These are phyloP conservation scores for Spizaetus ornatus DNA, from an alignment of 2,113 vertebrate species.

Conservation along the genomic window DNA sequence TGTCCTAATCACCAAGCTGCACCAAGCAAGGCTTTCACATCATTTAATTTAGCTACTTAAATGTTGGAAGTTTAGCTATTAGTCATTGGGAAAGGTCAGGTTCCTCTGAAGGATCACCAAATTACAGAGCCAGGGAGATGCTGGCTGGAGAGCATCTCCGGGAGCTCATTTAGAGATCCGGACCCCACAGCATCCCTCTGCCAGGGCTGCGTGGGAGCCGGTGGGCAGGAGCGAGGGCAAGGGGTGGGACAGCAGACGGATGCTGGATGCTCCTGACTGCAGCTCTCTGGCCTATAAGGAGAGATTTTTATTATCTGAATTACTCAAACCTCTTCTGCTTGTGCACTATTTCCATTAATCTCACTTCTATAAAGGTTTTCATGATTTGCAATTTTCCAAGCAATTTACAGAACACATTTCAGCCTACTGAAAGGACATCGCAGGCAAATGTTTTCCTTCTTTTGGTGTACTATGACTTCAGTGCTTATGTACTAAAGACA, in stretches of 20 bases:
- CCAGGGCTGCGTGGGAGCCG: background rate
- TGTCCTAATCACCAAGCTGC: background rate
- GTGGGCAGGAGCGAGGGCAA: background rate
- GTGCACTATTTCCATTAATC: background rate
- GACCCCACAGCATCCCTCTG: background rate
- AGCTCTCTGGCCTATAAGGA: background rate
- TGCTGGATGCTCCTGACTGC: background rate
- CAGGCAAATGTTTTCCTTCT: fast-evolving
- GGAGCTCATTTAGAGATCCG: background rate
- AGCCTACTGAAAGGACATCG: background rate
- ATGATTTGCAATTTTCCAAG: background rate
- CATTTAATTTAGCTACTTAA: background rate
- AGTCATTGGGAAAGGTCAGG: background rate
- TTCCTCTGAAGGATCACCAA: background rate
- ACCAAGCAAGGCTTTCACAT: background rate
- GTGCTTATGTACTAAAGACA: background rate
- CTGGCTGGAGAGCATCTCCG: background rate
- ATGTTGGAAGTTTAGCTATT: background rate
- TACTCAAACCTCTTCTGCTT: background rate
- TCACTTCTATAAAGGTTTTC: background rate
- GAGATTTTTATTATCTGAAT: background rate
- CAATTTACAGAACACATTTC: background rate
- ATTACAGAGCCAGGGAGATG: background rate
- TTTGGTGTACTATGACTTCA: background rate
- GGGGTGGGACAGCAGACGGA: background rate